Evolutionary conservation across 2,113 vertebrate genomes (phyloP).

Genomic region (Bettongia penicillata): DNA sequence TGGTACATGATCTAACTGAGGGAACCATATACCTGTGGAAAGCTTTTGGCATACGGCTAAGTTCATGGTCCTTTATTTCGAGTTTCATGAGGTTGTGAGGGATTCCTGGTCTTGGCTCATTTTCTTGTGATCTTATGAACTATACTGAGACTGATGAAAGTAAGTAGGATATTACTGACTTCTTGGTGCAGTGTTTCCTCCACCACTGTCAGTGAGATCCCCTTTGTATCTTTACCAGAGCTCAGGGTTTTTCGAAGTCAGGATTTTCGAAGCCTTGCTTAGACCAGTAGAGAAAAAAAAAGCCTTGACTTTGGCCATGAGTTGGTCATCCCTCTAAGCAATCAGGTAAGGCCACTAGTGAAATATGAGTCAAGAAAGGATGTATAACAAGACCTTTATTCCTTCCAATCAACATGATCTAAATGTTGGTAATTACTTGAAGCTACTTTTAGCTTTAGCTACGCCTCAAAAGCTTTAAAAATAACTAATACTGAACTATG

Average conservation of each 20-base stretch:
- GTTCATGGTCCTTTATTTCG: background rate
- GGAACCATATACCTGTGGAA: background rate
- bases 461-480: constrained; percentile 10
- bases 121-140: background rate
- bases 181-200: background rate
- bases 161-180: background rate
- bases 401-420: background rate
- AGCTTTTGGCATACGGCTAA: background rate
- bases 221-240: background rate
- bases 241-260: background rate
- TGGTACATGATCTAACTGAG: background rate
- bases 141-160: background rate
- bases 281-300: background rate
- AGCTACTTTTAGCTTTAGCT: constrained; percentile 12
- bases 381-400: background rate
- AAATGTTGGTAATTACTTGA: background rate
- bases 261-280: constrained; percentile 35
- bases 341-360: background rate
- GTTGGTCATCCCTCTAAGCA: background rate
- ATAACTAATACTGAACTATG: constrained; percentile 4
- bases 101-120: background rate
- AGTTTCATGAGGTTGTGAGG: background rate
- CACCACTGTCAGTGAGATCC: background rate
- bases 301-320: background rate
- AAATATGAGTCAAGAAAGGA: background rate